Percentiles rank a stretch among this genome's conserved stretches.
These are phyloP conservation scores for Lutjanus campechanus DNA, from an alignment of 2,797 vertebrate genomes.

Conservation along the genomic window DNA sequence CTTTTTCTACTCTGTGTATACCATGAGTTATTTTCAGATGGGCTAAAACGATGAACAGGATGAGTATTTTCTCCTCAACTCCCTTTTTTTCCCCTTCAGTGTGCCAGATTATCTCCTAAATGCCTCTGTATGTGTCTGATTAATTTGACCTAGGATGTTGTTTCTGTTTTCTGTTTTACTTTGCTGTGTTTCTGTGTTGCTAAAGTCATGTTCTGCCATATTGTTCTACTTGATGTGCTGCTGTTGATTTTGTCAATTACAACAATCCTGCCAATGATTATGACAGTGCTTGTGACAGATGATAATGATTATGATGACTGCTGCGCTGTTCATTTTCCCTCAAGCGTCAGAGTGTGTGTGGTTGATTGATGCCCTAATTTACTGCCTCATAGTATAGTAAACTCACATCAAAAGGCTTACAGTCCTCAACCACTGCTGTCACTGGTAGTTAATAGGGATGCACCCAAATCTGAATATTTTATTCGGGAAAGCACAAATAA, in stretches of 20 bases:
- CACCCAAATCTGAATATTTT: too few relatives aligned
- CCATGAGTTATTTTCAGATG: conserved; percentile 38
- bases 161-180: conserved; percentile 32
- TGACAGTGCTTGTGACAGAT: conserved; percentile 49
- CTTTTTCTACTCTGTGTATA: conserved; percentile 36
- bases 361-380: conserved; percentile 59
- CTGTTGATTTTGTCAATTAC: conserved; percentile 47
- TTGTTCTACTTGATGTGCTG: conserved; percentile 50
- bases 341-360: conserved; percentile 33
- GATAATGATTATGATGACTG: conserved; percentile 48
- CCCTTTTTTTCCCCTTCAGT: conserved; percentile 36
- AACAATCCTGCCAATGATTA: conserved; percentile 37
- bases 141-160: conserved; percentile 15
- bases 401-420: conserved; percentile 2
- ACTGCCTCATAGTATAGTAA: conserved; percentile 26
- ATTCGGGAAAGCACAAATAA: too few relatives aligned
- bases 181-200: conserved; percentile 43
- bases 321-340: conserved; percentile 51
- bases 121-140: conserved; percentile 35
- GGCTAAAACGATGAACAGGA: conserved; percentile 62
- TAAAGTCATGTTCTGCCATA: conserved; percentile 15
- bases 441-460: not conserved
- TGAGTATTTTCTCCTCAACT: conserved; percentile 74
- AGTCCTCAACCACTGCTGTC: conserved; percentile 3
- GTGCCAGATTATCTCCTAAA: conserved; percentile 33